These are phyloP conservation scores for Drosophila putrida DNA, from an alignment of 2,888 invertebrate genomes.

Conservation along the genomic window DNA sequence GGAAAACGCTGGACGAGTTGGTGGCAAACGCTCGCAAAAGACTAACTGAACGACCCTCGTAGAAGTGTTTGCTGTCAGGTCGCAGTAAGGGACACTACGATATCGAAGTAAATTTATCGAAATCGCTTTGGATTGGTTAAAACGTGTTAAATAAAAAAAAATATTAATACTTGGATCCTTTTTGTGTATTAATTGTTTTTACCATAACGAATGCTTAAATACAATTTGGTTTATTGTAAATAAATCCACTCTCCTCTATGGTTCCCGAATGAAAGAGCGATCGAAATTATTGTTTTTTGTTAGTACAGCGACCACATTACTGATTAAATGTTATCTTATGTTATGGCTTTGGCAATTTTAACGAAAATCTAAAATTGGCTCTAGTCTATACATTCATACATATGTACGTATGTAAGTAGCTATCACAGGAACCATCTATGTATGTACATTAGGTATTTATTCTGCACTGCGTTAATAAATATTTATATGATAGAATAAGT, in stretches of 20 bases:
- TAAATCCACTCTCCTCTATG: background rate
- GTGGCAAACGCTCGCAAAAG: background rate
- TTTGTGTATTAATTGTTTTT: background rate
- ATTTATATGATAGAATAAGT: background rate
- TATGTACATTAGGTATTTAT: background rate
- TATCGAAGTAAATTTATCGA: constrained; percentile 1
- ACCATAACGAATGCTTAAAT: background rate
- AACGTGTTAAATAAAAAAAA: background rate
- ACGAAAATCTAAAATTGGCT: constrained; percentile 12
- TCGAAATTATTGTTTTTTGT: constrained; percentile 4
- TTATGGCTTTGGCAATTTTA: constrained; percentile 8
- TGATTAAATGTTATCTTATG: constrained; percentile 24
- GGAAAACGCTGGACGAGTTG: no score
- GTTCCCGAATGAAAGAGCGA: constrained; percentile 1
- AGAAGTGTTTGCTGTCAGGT: background rate
- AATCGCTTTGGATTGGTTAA: background rate
- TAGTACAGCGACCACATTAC: constrained; percentile 15
- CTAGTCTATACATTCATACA: constrained; percentile 2
- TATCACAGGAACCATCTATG: constrained; percentile 2
- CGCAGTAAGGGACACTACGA: background rate
- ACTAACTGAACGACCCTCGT: background rate
- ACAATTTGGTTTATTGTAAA: background rate
- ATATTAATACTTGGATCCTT: background rate
- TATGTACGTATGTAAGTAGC: background rate
- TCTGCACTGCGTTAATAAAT: constrained; percentile 7